phyloP scores from a whole-genome alignment of 2,888 invertebrate genomes.

The Cryptus armator region DNA sequence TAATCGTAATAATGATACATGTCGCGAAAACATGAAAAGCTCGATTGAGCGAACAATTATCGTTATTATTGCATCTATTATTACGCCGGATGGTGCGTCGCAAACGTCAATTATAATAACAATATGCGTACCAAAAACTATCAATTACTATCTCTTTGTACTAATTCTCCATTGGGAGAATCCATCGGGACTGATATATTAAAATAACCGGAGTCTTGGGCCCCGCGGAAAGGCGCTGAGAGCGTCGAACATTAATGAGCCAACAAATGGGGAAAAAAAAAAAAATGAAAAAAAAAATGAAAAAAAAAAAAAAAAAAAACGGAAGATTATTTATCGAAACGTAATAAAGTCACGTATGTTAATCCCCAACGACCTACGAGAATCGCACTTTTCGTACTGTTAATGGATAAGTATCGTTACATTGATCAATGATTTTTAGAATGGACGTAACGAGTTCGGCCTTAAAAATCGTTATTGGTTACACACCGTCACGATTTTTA shows the following conservation, averaged over 20 bases:
- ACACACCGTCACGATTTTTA: slow-evolving; percentile 20
- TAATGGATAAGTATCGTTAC: slow-evolving; percentile 28
- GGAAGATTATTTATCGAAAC: slow-evolving; percentile 10
- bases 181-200: slow-evolving; percentile 45
- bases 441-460: slow-evolving; percentile 22
- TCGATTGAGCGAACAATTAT: slow-evolving; percentile 4
- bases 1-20: slow-evolving; percentile 45
- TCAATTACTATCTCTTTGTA: slow-evolving; percentile 41
- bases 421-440: slow-evolving; percentile 16
- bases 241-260: neutral
- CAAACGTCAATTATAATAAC: slow-evolving; percentile 71
- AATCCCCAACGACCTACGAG: neutral
- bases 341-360: slow-evolving; percentile 9
- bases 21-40: slow-evolving; percentile 2
- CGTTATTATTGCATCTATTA: slow-evolving; percentile 15
- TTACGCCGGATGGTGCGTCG: slow-evolving; percentile 64
- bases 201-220: slow-evolving; percentile 13
- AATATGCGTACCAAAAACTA: slow-evolving; percentile 60
- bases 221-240: neutral
- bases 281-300: neutral
- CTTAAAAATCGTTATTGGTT: slow-evolving; percentile 22
- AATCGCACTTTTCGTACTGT: slow-evolving; percentile 39
- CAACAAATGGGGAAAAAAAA: neutral
- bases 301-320: neutral
- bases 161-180: slow-evolving; percentile 31